Percentiles rank a stretch among this genome's conserved stretches.
Conservation (phyloP, 2,113 vertebrate genomes). For the Anhinga anhinga region DNA sequence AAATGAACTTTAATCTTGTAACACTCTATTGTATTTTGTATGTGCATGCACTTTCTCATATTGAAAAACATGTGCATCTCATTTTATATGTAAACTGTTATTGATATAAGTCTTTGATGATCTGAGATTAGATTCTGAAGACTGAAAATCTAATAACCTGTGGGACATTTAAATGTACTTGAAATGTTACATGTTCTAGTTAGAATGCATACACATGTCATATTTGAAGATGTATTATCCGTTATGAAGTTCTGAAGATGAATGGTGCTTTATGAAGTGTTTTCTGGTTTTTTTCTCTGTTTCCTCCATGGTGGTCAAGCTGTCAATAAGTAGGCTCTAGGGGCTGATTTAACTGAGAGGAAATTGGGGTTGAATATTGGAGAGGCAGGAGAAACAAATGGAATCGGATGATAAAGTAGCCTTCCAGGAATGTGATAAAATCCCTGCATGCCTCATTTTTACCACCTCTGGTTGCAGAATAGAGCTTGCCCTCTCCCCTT, state of each 20-base stretch:
- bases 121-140: constrained; percentile 13
- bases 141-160: background rate
- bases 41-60: background rate
- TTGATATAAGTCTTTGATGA: constrained; percentile 13
- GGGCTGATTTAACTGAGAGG: background rate
- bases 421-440: background rate
- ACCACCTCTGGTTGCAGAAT: background rate
- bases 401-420: background rate
- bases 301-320: background rate
- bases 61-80: background rate
- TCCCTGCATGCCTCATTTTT: background rate
- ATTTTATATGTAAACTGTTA: background rate
- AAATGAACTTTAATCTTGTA: constrained; percentile 12
- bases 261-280: background rate
- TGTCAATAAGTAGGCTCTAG: background rate
- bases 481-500: background rate
- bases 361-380: background rate
- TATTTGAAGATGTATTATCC: background rate
- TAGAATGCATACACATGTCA: background rate
- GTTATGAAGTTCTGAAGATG: background rate
- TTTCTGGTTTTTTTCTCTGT: background rate
- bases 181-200: background rate
- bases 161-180: background rate
- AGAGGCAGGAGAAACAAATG: background rate
- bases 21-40: background rate